Percentiles rank a stretch among this genome's conserved stretches.
phyloP scores from a whole-genome alignment of 2,113 vertebrate species.

The Camarhynchus parvulus region DNA sequence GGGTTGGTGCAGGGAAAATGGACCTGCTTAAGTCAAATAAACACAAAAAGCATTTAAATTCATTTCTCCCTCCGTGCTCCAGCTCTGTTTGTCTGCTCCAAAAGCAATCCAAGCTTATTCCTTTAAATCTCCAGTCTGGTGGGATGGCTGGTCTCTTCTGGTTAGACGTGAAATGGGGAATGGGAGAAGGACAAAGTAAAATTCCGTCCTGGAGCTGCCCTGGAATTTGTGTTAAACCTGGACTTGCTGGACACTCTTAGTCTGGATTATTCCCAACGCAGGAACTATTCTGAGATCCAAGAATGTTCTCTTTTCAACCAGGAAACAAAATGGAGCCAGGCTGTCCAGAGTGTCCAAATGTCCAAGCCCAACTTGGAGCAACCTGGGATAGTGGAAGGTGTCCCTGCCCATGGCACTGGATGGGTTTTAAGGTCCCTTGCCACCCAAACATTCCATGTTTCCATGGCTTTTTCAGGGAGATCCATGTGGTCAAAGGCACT shows the following conservation, averaged over 20 bases:
- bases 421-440: not conserved
- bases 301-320: not conserved
- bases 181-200: not conserved
- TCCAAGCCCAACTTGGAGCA: not conserved
- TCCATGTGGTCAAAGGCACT: not conserved
- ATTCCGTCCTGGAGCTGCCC: not conserved
- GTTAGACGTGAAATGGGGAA: not conserved
- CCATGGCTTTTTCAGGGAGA: not conserved
- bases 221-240: not conserved
- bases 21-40: slow-evolving; percentile 74
- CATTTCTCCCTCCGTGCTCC: slow-evolving; percentile 54
- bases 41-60: slow-evolving; percentile 71
- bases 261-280: not conserved
- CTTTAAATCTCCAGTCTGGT: not conserved
- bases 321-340: not conserved
- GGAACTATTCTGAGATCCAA: not conserved
- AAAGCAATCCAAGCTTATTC: slow-evolving; percentile 10
- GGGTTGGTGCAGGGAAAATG: slow-evolving; percentile 56
- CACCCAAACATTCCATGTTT: not conserved
- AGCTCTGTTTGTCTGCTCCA: slow-evolving; percentile 34
- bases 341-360: not conserved
- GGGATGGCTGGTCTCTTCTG: not conserved
- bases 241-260: not conserved
- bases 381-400: not conserved
- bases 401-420: not conserved